A percentile compares a stretch with the other conserved stretches of the same genome.
Conservation (phyloP, 2,888 invertebrate genomes). For the Rhingia rostrata region DNA sequence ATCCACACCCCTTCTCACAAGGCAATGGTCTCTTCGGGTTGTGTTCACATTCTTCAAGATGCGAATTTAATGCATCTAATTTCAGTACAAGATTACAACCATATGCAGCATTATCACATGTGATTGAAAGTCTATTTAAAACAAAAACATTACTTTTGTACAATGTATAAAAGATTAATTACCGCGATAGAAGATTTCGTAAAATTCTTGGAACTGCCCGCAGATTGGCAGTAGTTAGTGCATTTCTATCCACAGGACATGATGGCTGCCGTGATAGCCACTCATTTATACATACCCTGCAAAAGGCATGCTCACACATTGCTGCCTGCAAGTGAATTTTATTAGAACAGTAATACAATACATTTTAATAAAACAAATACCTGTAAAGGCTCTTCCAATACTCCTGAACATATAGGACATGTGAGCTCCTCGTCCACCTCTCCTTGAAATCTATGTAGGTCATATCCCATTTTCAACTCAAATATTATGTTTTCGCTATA, state of each 20-base stretch:
- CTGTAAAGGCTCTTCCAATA: conserved; percentile 97
- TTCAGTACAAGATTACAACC: conserved; percentile 94
- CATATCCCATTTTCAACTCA: conserved; percentile 91
- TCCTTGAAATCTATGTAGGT: conserved; percentile 95
- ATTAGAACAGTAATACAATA: not conserved
- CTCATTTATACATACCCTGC: conserved; percentile 95
- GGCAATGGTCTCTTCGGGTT: conserved; percentile 97
- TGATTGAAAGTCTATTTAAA: conserved; percentile 89
- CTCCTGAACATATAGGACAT: conserved; percentile 97
- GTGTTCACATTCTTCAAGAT: conserved; percentile 95
- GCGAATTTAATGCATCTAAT: conserved; percentile 92
- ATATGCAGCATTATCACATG: conserved; percentile 94
- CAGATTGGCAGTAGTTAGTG: conserved; percentile 94
- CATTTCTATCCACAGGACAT: conserved; percentile 96
- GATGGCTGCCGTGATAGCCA: conserved; percentile 97
- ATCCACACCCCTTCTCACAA: conserved; percentile 96
- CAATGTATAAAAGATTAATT: conserved; percentile 68
- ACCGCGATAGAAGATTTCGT: conserved; percentile 94
- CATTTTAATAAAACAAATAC: conserved; percentile 83
- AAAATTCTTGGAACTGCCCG: conserved; percentile 96
- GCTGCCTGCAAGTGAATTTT: conserved; percentile 87
- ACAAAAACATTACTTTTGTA: not conserved
- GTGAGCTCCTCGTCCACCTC: conserved; percentile 98
- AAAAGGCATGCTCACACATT: conserved; percentile 98
- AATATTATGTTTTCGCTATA: conserved; percentile 25